A percentile compares a stretch with the other conserved stretches of the same genome.
These are phyloP conservation scores for Philaethria dido DNA, from an alignment of 2,888 invertebrate species.

Conservation along the genomic window DNA sequence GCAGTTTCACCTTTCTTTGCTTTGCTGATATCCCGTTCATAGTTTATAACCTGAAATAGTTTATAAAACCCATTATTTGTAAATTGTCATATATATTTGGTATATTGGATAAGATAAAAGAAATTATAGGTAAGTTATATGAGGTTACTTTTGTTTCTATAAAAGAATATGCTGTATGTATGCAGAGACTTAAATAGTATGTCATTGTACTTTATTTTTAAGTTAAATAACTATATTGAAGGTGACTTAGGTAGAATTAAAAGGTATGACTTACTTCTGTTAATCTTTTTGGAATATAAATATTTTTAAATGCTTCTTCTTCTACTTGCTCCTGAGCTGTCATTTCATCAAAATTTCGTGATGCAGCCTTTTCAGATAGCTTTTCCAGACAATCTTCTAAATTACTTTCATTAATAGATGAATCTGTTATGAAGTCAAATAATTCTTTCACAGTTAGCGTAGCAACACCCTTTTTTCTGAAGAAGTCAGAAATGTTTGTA, in stretches of 20 bases:
- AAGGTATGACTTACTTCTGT: constrained; percentile 87
- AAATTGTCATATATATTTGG: too few species aligned
- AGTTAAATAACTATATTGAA: too few species aligned
- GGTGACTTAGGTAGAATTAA: too few species aligned
- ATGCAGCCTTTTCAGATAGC: constrained; percentile 87
- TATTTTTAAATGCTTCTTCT: constrained; percentile 96
- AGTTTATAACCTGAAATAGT: constrained; percentile 87
- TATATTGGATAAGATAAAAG: too few species aligned
- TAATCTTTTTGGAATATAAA: constrained; percentile 96
- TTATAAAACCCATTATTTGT: background rate
- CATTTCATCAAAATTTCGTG: constrained; percentile 85
- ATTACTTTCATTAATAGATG: constrained; percentile 91
- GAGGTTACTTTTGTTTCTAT: too few species aligned
- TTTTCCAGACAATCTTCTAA: constrained; percentile 91
- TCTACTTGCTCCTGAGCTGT: constrained; percentile 91
- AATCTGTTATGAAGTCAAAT: constrained; percentile 98
- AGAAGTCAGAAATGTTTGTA: constrained; percentile 95
- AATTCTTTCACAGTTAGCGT: constrained; percentile 95
- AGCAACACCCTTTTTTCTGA: constrained; percentile 94
- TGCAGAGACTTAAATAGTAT: too few species aligned
- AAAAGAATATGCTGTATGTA: too few species aligned
- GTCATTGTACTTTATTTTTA: too few species aligned
- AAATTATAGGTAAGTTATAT: too few species aligned
- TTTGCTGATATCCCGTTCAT: constrained; percentile 92
- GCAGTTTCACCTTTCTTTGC: constrained; percentile 89